Evolutionary conservation across 2,113 vertebrate species (phyloP), one percentile per base, ranked within the genome.

Genomic region (Puntigrus tetrazona): DNA sequence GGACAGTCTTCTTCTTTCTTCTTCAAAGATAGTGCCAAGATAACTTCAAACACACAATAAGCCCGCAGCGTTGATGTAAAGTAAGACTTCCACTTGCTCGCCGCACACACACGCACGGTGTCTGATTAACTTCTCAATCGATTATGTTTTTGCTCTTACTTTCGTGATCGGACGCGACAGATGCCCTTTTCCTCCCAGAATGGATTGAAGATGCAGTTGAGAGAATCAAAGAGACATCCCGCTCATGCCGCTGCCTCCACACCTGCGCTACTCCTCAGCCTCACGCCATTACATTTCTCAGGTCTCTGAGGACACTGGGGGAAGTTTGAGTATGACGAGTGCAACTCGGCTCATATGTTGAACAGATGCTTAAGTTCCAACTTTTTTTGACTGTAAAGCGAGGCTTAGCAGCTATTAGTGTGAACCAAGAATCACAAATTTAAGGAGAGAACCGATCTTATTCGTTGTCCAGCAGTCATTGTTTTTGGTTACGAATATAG

Each of bases 151-250:
- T 85, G 52, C 47, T 85, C 45, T 63, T 80, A 76, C 75, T 83
- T 78, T 45, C 14, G 16, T 80, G 75, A 88, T 88, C 27, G 20
- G 81, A 83, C 80, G 85, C 83, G 84, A 88, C 84, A 88, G 86
- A 80, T 84, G 83, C 81, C 81, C 81, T 85, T 85, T 88, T 72
- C 67, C 74, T 79, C 75, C 45, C 84, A 75, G 67, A 75, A 38
- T 14, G 57, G 57, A 85, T n/a, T n/a, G 80, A 79, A 85, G 79
- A 87, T 83, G 80, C 84, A 52, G 43, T n/a, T n/a, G 69, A 36
- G 69, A 81, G 43, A 85, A 85, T 72, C 31, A 85, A 74, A 63
- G 78, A 9, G 14, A 69, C 70, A 20, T 59, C 38, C 14, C 34
- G 3, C 67, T 74, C 82, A n/a, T n/a, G 18, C 16, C 47, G 18